Conservation (phyloP, 2,797 vertebrate genomes). For the Setipinna tenuifilis region DNA sequence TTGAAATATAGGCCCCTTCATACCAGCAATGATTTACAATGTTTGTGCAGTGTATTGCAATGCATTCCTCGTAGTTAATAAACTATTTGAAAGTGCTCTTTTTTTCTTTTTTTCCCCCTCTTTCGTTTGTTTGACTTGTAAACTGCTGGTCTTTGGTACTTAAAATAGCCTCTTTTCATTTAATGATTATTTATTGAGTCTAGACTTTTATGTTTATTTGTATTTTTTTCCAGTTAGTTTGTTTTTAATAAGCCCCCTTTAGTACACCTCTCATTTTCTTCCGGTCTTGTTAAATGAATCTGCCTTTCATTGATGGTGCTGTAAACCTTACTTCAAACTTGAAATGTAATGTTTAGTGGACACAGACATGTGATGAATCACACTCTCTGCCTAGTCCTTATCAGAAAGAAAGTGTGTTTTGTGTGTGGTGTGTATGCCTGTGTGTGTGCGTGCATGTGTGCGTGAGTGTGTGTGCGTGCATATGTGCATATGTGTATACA, state of each 20-base stretch:
- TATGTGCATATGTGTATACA: too few species aligned
- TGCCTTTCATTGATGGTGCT: constrained; percentile 48
- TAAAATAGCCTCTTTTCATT: constrained; percentile 23
- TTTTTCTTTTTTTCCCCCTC: background rate
- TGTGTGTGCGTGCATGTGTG: background rate
- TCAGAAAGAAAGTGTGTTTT: background rate
- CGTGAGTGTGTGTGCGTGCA: background rate
- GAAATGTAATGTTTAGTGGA: constrained; percentile 39
- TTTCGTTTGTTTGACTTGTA: constrained; percentile 11
- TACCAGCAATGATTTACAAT: background rate
- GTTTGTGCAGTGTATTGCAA: constrained; percentile 26
- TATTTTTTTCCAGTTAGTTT: constrained; percentile 12
- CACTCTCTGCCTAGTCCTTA: background rate
- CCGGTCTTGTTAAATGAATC: constrained; percentile 6
- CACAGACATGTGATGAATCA: constrained; percentile 24
- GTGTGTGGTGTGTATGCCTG: background rate
- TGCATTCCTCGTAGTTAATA: constrained; percentile 11
- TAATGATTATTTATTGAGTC: constrained; percentile 25
- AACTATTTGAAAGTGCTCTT: constrained; percentile 20
- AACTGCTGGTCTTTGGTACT: constrained; percentile 25
- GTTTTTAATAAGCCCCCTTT: constrained; percentile 47
- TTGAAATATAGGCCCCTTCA: background rate
- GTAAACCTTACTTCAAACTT: constrained; percentile 43
- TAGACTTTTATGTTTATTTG: constrained; percentile 18
- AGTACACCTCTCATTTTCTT: constrained; percentile 8